Evolutionary conservation across 2,113 vertebrate species (phyloP), one percentile per base, ranked within the genome.

Genomic region (Pipra filicauda): DNA sequence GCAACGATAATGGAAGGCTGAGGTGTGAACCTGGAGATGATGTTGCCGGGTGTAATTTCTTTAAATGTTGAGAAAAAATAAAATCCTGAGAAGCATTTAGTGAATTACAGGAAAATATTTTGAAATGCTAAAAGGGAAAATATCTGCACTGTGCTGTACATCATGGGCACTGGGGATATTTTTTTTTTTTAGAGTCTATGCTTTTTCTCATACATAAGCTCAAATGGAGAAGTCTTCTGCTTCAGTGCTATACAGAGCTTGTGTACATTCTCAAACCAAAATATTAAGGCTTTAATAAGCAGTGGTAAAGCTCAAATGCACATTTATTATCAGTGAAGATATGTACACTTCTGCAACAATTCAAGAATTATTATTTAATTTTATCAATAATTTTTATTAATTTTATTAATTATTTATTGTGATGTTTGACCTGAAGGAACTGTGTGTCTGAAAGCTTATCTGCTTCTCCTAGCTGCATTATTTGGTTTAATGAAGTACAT

Each of bases 401-500:
- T 51, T 46, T 19, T 46, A 46, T 46, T 23, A 11, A 27, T 26
- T 51, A 15, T 91, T 82, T 77, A 70, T 89, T 64, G 43, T 73
- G 30, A 22, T 80, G n/a, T 76, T 88, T 75, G 54, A 88, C 84
- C 73, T 81, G 89, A 73, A 92, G 78, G 59, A 96, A 59, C 55
- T 57, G 35, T 41, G 70, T 43, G 44, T 67, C 69, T 91, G 94
- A 64, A 86, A 84, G 73, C 57, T 78, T 93, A 48, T 81, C 83
- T 93, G 76, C 79, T 67, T 81, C n/a, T 84, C 27, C 67, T 80
- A 75, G 80, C 57, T 89, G 76, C 73, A 75, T 84, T 61, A 28
- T 96, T 95, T 95, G 65, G 43, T 57, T 87, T 96, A 91, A 92
- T 89, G 91, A 91, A 87, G 44, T 44, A 33, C 27, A 26, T 91